These are phyloP conservation scores for Papilio aristodemus DNA, from an alignment of 1,140 invertebrate species.

Conservation along the genomic window DNA sequence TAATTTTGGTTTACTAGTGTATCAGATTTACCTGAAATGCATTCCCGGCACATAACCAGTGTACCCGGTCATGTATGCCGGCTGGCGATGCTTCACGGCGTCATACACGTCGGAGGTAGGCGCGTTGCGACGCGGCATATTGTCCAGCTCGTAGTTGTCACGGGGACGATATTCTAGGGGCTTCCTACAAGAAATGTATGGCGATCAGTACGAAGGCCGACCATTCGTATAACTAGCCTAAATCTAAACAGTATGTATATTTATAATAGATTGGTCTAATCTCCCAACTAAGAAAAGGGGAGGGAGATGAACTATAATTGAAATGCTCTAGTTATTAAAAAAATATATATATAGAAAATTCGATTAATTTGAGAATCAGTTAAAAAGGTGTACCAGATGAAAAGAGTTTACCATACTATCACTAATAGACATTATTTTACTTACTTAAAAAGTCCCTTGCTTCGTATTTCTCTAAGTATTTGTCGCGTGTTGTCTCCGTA, in stretches of 20 bases:
- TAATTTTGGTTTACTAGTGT: background rate
- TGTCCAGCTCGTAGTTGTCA: constrained; percentile 67
- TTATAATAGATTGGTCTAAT: too few species aligned
- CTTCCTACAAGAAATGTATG: constrained; percentile 57
- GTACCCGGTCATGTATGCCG: constrained; percentile 85
- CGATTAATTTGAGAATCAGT: too few species aligned
- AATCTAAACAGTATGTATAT: too few species aligned
- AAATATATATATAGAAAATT: too few species aligned
- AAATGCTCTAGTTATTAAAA: too few species aligned
- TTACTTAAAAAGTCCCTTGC: constrained; percentile 75
- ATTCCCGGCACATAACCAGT: constrained; percentile 82
- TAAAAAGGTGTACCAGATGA: too few species aligned
- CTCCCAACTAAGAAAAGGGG: too few species aligned
- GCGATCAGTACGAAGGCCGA: too few species aligned
- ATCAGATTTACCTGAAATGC: constrained; percentile 60
- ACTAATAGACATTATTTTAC: background rate
- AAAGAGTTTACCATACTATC: too few species aligned
- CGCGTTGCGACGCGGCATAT: constrained; percentile 60
- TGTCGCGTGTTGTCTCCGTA: constrained; percentile 86
- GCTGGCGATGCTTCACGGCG: constrained; percentile 68
- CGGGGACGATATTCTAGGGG: constrained; percentile 68
- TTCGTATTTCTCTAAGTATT: constrained; percentile 82
- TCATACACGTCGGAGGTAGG: constrained; percentile 72
- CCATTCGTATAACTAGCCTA: too few species aligned
- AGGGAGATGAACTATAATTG: too few species aligned